Percentiles rank a stretch among this genome's conserved stretches.
phyloP scores from a whole-genome alignment of 2,888 invertebrate species.

The Malthinus flaveolus region DNA sequence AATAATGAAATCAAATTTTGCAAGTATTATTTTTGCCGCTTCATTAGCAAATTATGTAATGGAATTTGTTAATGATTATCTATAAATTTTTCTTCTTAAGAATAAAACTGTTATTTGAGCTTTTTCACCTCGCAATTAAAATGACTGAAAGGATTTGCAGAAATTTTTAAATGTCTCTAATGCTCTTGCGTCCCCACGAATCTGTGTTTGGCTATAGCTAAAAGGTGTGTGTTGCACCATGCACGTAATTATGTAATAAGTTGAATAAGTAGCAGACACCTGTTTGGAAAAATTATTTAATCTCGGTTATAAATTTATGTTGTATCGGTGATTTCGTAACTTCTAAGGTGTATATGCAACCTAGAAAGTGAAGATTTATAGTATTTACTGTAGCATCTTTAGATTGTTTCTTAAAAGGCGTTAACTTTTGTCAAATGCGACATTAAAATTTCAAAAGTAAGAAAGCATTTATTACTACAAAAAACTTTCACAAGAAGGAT shows the following conservation, averaged over 20 bases:
- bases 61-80: not conserved
- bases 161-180: too few species aligned
- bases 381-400: conserved; percentile 4
- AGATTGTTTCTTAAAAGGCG: not conserved
- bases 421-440: too few species aligned
- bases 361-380: conserved; percentile 7
- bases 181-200: not conserved
- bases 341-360: not conserved
- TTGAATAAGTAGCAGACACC: conserved; percentile 2
- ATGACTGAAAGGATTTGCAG: not conserved
- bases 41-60: not conserved
- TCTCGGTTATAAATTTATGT: conserved; percentile 1
- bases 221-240: not conserved
- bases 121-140: not conserved
- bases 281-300: conserved; percentile 12
- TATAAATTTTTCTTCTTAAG: not conserved
- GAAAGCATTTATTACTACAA: not conserved
- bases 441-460: not conserved
- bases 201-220: not conserved
- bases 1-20: too few species aligned
- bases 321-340: conserved; percentile 7
- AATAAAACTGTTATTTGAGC: not conserved
- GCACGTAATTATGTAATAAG: conserved; percentile 1
- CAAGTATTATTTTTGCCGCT: not conserved
- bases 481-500: conserved; percentile 2